Evolutionary conservation across 2,888 invertebrate genomes (phyloP).

Genomic region (Encarsia formosa): DNA sequence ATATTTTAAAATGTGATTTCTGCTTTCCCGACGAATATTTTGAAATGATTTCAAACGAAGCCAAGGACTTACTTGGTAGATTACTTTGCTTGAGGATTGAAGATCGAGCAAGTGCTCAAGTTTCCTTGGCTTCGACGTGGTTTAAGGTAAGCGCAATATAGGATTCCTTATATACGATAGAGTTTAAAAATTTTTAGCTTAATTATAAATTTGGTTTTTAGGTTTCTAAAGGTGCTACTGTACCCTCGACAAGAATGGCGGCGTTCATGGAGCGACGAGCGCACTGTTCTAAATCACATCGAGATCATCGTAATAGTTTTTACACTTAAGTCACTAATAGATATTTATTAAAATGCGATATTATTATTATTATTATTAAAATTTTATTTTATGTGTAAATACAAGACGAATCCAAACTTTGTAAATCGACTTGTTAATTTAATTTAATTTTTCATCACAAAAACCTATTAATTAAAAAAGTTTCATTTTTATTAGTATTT

Average conservation of each 20-base stretch:
- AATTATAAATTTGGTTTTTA: slow-evolving; percentile 28
- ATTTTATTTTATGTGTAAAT: slow-evolving; percentile 23
- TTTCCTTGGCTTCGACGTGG: slow-evolving; percentile 53
- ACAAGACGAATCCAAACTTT: slow-evolving; percentile 26
- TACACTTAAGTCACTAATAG: slow-evolving; percentile 33
- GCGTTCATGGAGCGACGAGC: slow-evolving; percentile 49
- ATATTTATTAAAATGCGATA: slow-evolving; percentile 18
- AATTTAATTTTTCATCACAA: too few relatives aligned
- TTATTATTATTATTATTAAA: not conserved
- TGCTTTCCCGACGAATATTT: slow-evolving; percentile 81
- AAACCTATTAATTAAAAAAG: too few relatives aligned
- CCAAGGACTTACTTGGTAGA: slow-evolving; percentile 63
- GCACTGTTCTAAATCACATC: slow-evolving; percentile 45
- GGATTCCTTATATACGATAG: not conserved
- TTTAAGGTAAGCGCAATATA: slow-evolving; percentile 40
- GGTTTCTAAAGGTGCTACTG: slow-evolving; percentile 47
- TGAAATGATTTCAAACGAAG: slow-evolving; percentile 62
- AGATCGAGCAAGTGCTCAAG: slow-evolving; percentile 53
- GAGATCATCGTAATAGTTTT: slow-evolving; percentile 45
- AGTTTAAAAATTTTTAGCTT: not conserved
- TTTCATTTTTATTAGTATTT: not conserved
- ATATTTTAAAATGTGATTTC: slow-evolving; percentile 77
- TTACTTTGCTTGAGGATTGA: slow-evolving; percentile 60
- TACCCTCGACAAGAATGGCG: slow-evolving; percentile 46
- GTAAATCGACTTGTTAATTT: slow-evolving; percentile 24